Conservation (phyloP, 1,140 invertebrate species). For the Frieseomelitta varia region DNA sequence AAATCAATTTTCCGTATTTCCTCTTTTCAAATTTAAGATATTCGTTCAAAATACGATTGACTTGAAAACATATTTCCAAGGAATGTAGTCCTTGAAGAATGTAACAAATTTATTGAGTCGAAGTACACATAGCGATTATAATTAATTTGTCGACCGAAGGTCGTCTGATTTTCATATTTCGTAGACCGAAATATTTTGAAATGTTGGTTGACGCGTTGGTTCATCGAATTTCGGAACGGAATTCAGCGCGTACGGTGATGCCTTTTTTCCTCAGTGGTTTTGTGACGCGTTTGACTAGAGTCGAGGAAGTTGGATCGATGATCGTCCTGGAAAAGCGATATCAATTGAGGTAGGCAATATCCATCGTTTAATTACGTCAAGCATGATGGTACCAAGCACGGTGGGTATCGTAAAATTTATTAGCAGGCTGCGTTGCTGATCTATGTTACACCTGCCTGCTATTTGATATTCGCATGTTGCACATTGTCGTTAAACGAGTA, state of each 20-base stretch:
- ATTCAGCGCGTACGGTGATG: neutral
- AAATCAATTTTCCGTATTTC: too few relatives aligned
- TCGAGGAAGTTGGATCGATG: neutral
- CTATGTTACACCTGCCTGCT: neutral
- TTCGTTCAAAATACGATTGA: neutral
- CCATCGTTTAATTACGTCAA: conserved; percentile 28
- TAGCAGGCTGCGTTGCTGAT: conserved; percentile 10
- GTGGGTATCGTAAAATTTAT: conserved; percentile 27
- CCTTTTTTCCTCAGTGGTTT: neutral
- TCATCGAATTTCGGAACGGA: neutral
- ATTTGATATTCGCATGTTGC: conserved; percentile 40
- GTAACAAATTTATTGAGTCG: neutral
- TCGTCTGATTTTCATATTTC: neutral
- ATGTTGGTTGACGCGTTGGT: neutral
- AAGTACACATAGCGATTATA: neutral
- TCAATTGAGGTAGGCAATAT: conserved; percentile 20
- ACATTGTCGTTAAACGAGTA: conserved; percentile 21
- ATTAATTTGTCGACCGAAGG: neutral
- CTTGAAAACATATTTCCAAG: neutral
- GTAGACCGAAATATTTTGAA: neutral
- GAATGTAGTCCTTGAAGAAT: neutral
- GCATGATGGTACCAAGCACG: neutral
- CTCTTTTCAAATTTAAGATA: too few relatives aligned
- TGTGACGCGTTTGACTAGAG: neutral
- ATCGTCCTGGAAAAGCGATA: neutral